Conservation (phyloP, 2,797 vertebrate genomes). For the Parauchenoglanis ngamensis region DNA sequence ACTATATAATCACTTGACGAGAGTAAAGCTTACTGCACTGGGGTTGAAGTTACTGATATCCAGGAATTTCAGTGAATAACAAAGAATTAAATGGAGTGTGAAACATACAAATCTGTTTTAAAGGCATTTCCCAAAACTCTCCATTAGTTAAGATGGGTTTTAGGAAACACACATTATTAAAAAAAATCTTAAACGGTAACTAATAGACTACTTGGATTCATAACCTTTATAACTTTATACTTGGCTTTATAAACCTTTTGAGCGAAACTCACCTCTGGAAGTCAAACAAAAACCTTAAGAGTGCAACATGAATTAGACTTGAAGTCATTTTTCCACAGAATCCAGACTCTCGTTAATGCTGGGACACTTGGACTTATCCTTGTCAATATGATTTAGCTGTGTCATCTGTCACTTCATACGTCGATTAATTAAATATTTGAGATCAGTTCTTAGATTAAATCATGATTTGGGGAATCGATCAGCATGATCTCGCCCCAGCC, state of each 20-base stretch:
- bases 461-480: conserved; percentile 2
- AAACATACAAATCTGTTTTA: neutral
- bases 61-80: neutral
- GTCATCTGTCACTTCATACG: neutral
- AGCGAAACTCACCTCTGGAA: neutral
- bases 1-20: neutral
- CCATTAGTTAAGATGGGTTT: neutral
- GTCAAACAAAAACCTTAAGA: neutral
- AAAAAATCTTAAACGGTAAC: neutral
- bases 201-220: neutral
- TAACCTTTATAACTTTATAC: neutral
- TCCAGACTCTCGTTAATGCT: neutral
- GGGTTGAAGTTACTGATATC: neutral
- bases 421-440: conserved; percentile 20
- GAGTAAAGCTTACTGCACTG: too few species aligned
- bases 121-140: neutral
- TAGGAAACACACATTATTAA: neutral
- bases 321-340: neutral
- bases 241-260: neutral
- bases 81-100: neutral
- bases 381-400: neutral
- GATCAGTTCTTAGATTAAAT: conserved; percentile 12
- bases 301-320: neutral
- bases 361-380: neutral
- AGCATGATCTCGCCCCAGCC: neutral